These are phyloP conservation scores for Xenotilapia caudafasciata DNA, from an alignment of 2,113 vertebrate genomes.

Conservation along the genomic window DNA sequence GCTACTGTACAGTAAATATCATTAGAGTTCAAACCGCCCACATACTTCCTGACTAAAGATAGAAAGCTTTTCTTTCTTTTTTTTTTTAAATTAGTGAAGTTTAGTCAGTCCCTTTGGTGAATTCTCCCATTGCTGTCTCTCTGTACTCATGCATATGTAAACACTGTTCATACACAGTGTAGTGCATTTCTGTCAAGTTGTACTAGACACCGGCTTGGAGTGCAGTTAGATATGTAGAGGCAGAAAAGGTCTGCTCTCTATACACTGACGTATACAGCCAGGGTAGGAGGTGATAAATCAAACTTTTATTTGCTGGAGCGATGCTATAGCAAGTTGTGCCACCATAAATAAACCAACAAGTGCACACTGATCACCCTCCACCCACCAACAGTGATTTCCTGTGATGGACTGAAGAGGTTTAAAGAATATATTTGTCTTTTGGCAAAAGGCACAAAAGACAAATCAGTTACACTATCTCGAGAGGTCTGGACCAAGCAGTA, in stretches of 20 bases:
- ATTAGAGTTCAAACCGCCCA: neutral
- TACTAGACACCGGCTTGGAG: neutral
- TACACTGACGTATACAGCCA: neutral
- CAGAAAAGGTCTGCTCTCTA: neutral
- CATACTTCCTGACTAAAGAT: neutral
- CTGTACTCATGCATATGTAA: neutral
- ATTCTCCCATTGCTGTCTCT: neutral
- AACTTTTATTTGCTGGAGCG: neutral
- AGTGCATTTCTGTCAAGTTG: neutral
- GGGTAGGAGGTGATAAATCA: conserved; percentile 30
- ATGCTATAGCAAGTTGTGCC: neutral
- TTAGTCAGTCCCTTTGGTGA: neutral
- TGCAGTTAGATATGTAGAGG: neutral
- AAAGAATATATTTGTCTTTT: neutral
- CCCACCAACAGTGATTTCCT: neutral
- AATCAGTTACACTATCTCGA: neutral
- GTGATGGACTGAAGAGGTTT: neutral
- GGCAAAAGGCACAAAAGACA: neutral
- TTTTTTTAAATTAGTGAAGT: neutral
- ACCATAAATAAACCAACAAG: conserved; percentile 24
- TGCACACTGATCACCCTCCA: neutral
- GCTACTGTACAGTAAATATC: neutral
- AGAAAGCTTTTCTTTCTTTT: neutral
- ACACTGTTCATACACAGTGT: neutral
- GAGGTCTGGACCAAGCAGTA: neutral